These are phyloP conservation scores for Siderastrea radians DNA, from an alignment of 92 coral and sea anemone genomes.

Conservation along the genomic window DNA sequence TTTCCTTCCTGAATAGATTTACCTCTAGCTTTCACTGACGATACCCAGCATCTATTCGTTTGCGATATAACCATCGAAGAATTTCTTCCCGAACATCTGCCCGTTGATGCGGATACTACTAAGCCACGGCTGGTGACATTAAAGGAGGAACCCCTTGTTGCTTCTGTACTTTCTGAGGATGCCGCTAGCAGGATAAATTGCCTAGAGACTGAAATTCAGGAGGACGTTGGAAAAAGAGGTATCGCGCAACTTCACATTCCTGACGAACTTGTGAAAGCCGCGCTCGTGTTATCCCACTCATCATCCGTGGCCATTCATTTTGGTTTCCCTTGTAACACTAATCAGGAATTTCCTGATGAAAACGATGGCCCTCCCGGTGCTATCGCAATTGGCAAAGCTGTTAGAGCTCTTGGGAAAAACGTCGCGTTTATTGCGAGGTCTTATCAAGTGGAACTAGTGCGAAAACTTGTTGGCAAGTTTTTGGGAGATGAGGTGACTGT, in stretches of 20 bases:
- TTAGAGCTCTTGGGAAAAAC: slow-evolving; percentile 75
- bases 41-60: slow-evolving; percentile 76
- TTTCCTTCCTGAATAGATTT: slow-evolving; percentile 40
- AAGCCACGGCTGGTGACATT: slow-evolving; percentile 71
- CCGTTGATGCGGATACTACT: slow-evolving; percentile 53
- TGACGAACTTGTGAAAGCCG: slow-evolving; percentile 81
- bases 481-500: slow-evolving; percentile 57
- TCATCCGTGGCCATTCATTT: slow-evolving; percentile 68
- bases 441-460: slow-evolving; percentile 65
- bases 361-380: slow-evolving; percentile 93
- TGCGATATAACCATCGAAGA: slow-evolving; percentile 65
- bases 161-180: slow-evolving; percentile 80
- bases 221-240: slow-evolving; percentile 86
- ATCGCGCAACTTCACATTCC: slow-evolving; percentile 70
- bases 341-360: slow-evolving; percentile 26
- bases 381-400: slow-evolving; percentile 85
- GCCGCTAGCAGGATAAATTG: slow-evolving; percentile 50
- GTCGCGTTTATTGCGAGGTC: slow-evolving; percentile 75
- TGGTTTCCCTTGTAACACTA: slow-evolving; percentile 72
- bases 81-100: slow-evolving; percentile 56
- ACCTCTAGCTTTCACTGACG: slow-evolving; percentile 75
- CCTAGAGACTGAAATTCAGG: slow-evolving; percentile 76
- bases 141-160: slow-evolving; percentile 69
- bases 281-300: slow-evolving; percentile 72
- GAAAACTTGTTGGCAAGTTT: slow-evolving; percentile 51